Conservation (phyloP, 2,113 vertebrate genomes). For the Sialia sialis region DNA sequence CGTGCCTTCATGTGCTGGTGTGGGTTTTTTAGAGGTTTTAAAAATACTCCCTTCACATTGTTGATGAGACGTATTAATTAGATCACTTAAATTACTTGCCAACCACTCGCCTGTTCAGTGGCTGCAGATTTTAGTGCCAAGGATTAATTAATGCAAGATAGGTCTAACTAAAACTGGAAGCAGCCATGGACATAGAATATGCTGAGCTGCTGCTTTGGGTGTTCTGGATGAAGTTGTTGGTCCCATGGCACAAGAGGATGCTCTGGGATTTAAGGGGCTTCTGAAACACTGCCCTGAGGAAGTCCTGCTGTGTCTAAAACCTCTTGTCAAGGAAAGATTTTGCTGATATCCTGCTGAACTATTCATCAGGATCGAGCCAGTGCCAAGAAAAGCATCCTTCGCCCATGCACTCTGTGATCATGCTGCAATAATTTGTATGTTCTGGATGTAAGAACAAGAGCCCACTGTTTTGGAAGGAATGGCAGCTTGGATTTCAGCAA, state of each 20-base stretch:
- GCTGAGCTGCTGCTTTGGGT: background rate
- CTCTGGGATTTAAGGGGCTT: background rate
- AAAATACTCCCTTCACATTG: background rate
- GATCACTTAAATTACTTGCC: background rate
- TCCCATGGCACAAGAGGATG: background rate
- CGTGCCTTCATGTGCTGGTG: background rate
- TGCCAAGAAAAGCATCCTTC: background rate
- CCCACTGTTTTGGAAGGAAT: background rate
- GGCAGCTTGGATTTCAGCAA: slow-evolving; percentile 25
- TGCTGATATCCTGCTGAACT: background rate
- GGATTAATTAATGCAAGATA: slow-evolving; percentile 4
- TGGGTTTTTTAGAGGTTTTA: background rate
- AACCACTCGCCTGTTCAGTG: background rate
- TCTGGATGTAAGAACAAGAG: background rate
- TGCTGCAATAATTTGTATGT: background rate
- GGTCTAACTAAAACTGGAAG: background rate
- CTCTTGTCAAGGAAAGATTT: background rate
- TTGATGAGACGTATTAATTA: slow-evolving; percentile 14
- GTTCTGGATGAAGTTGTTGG: accelerated
- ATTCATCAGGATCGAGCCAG: background rate
- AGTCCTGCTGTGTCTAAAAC: background rate
- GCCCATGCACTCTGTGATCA: background rate
- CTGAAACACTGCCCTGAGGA: background rate
- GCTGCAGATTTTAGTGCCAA: background rate
- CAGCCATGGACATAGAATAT: background rate